Evolutionary conservation across 2,113 vertebrate species (phyloP).

Genomic region (Crypturellus undulatus): DNA sequence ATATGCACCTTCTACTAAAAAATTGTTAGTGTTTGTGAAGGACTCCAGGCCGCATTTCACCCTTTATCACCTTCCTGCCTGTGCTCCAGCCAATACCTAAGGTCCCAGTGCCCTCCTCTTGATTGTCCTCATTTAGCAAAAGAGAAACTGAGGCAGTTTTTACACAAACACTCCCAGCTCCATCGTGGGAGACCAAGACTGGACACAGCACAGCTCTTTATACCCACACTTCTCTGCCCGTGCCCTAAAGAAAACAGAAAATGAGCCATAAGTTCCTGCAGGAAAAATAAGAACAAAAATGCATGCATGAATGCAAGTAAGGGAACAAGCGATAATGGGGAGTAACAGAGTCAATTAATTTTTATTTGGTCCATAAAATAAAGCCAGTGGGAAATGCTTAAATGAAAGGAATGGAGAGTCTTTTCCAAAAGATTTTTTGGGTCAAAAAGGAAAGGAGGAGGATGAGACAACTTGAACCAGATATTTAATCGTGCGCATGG

Average conservation of each 20-base stretch:
- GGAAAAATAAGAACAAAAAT: background rate
- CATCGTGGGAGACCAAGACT: background rate
- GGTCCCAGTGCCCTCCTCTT: background rate
- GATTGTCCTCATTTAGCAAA: background rate
- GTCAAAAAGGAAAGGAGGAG: background rate
- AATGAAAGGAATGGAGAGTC: background rate
- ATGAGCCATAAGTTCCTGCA: background rate
- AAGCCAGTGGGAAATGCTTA: background rate
- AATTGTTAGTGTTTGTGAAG: background rate
- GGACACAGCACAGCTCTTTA: fast-evolving
- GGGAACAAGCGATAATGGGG: fast-evolving
- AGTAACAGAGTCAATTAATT: background rate
- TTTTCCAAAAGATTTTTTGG: background rate
- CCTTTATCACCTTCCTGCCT: background rate
- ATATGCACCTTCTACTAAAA: background rate
- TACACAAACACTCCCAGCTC: background rate
- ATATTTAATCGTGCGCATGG: background rate
- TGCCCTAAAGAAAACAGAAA: background rate
- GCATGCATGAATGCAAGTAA: background rate
- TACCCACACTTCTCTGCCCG: fast-evolving
- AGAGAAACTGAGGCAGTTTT: background rate
- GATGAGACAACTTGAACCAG: fast-evolving
- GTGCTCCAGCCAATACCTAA: background rate
- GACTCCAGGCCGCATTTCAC: background rate
- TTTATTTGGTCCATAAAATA: background rate